Conservation (phyloP, 2,113 vertebrate species). For the Spea bombifrons region DNA sequence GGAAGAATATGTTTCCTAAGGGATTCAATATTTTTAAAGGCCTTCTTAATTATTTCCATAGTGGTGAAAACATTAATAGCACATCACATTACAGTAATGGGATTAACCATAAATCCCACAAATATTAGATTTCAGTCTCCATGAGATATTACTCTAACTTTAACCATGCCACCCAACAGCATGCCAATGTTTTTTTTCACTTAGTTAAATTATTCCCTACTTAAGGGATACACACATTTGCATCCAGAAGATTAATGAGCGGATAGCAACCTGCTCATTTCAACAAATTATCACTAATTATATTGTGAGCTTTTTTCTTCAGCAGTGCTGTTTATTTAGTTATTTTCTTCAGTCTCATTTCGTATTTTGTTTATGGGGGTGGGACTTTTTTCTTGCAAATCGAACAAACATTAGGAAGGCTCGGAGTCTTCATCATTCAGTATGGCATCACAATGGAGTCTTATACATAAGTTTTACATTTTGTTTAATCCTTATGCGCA, state of each 20-base stretch:
- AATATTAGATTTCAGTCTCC: background rate
- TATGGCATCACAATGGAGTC: no score
- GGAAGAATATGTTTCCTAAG: background rate
- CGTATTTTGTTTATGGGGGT: no score
- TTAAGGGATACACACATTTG: background rate
- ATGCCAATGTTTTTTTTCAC: background rate
- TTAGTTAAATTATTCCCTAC: background rate
- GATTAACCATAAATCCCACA: slow-evolving; percentile 8
- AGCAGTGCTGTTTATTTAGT: no score
- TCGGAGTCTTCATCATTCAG: no score
- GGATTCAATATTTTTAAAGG: background rate
- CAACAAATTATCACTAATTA: background rate
- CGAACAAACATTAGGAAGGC: no score
- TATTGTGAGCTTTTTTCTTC: background rate
- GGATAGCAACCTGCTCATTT: background rate
- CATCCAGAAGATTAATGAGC: background rate
- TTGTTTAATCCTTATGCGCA: no score
- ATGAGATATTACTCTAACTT: background rate
- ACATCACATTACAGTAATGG: background rate
- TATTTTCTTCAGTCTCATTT: no score
- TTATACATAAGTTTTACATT: no score
- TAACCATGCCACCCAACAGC: background rate
- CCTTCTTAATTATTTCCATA: background rate
- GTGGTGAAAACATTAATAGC: background rate
- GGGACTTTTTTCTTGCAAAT: no score